These are phyloP conservation scores for Cyprinodon variegatus DNA, from an alignment of 2,113 vertebrate genomes.

Conservation along the genomic window DNA sequence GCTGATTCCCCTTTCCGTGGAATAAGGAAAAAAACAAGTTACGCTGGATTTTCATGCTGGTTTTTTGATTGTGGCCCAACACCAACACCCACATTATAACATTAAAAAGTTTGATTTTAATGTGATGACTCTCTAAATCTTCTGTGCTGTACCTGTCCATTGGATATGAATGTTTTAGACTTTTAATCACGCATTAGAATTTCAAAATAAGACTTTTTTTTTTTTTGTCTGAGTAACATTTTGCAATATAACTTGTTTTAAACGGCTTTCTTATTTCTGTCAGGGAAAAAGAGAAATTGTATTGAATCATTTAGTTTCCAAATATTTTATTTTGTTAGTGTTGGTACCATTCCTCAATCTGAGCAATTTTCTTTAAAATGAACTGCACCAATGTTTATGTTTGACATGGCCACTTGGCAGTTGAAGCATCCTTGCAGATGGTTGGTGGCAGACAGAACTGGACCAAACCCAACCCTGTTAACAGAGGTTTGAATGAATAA, in stretches of 20 bases:
- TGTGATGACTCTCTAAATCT: too few relatives aligned
- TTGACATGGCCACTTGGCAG: constrained; percentile 30
- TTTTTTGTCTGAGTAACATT: too few relatives aligned
- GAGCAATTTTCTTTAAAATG: constrained; percentile 4
- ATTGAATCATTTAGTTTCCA: not conserved
- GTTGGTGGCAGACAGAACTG: constrained; percentile 42
- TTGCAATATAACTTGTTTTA: not conserved
- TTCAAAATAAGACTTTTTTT: too few relatives aligned
- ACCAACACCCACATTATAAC: too few relatives aligned
- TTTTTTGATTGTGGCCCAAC: too few relatives aligned
- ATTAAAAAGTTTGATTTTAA: too few relatives aligned
- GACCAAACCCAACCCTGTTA: constrained; percentile 42
- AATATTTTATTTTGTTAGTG: not conserved
- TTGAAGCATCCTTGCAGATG: constrained; percentile 50
- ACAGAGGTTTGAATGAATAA: constrained; percentile 49
- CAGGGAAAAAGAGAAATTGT: not conserved
- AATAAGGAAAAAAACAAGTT: too few relatives aligned
- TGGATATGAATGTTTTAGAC: too few relatives aligned
- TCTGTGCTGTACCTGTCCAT: too few relatives aligned
- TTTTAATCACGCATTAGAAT: too few relatives aligned
- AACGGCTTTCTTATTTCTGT: not conserved
- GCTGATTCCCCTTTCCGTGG: too few relatives aligned
- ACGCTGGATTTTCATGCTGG: too few relatives aligned
- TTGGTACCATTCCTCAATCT: not conserved
- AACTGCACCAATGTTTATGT: constrained; percentile 5